phyloP scores from a whole-genome alignment of 1,140 invertebrate species.

The Nephotettix cincticeps region DNA sequence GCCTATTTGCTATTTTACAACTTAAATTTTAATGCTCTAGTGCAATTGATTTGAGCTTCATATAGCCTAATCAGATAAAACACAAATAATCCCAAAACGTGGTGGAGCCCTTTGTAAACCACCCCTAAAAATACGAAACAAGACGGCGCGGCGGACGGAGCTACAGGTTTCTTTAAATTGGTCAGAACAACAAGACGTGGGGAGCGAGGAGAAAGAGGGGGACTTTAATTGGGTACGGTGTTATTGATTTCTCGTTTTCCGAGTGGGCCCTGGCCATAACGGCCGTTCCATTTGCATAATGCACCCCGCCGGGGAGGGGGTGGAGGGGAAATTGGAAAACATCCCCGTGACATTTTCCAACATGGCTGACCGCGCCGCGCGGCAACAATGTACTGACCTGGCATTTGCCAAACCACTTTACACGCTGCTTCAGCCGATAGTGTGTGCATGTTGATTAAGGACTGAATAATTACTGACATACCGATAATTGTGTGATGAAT shows the following conservation, averaged over 20 bases:
- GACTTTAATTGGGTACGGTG: constrained; percentile 25
- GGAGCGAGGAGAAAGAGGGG: background rate
- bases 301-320: background rate
- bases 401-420: too few species aligned
- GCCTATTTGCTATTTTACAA: too few species aligned
- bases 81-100: background rate
- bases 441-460: too few species aligned
- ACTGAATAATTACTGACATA: too few species aligned
- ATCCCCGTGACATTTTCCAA: constrained; percentile 38
- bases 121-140: constrained; percentile 3
- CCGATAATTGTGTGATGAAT: too few species aligned
- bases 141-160: background rate
- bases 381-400: background rate
- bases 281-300: constrained; percentile 27
- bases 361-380: constrained; percentile 31
- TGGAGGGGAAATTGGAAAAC: constrained; percentile 36
- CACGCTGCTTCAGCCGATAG: too few species aligned
- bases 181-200: constrained; percentile 15
- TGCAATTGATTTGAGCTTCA: too few species aligned
- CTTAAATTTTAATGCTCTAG: too few species aligned
- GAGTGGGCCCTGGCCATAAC: constrained; percentile 28
- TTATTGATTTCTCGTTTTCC: constrained; percentile 29
- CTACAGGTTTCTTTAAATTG: constrained; percentile 22
- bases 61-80: background rate
- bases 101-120: too few species aligned